Conservation (phyloP, 2,888 invertebrate species). For the Endomychus coccineus region DNA sequence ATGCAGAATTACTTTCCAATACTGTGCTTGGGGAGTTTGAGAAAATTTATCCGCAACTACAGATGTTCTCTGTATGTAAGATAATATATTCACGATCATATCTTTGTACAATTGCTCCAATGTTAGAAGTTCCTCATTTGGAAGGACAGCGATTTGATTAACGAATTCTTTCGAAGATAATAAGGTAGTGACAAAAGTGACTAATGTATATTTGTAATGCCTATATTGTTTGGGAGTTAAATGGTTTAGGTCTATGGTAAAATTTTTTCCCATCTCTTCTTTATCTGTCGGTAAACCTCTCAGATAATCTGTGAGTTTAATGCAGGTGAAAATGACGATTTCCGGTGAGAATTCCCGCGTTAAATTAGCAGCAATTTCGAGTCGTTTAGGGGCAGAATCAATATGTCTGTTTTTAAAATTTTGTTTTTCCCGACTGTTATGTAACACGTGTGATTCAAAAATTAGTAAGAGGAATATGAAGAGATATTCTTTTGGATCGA, state of each 20-base stretch:
- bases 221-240: slow-evolving; percentile 68
- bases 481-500: slow-evolving; percentile 57
- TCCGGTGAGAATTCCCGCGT: slow-evolving; percentile 59
- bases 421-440: slow-evolving; percentile 47
- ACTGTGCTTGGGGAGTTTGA: slow-evolving; percentile 56
- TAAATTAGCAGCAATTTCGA: slow-evolving; percentile 63
- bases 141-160: slow-evolving; percentile 53
- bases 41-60: slow-evolving; percentile 55
- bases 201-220: slow-evolving; percentile 74
- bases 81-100: slow-evolving; percentile 60
- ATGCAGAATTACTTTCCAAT: slow-evolving; percentile 76
- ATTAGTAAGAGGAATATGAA: slow-evolving; percentile 66
- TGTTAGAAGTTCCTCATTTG: slow-evolving; percentile 42
- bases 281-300: slow-evolving; percentile 59
- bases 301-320: slow-evolving; percentile 59
- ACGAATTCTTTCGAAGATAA: slow-evolving; percentile 63
- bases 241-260: slow-evolving; percentile 48
- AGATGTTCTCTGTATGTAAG: slow-evolving; percentile 59
- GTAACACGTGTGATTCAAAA: slow-evolving; percentile 62
- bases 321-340: slow-evolving; percentile 56
- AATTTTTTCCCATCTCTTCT: slow-evolving; percentile 40
- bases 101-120: slow-evolving; percentile 61
- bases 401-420: slow-evolving; percentile 34
- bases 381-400: slow-evolving; percentile 44
- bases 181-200: slow-evolving; percentile 66